Base-by-base conservation (phyloP, 2,113 vertebrate genomes). In the Cathartes aura region DNA sequence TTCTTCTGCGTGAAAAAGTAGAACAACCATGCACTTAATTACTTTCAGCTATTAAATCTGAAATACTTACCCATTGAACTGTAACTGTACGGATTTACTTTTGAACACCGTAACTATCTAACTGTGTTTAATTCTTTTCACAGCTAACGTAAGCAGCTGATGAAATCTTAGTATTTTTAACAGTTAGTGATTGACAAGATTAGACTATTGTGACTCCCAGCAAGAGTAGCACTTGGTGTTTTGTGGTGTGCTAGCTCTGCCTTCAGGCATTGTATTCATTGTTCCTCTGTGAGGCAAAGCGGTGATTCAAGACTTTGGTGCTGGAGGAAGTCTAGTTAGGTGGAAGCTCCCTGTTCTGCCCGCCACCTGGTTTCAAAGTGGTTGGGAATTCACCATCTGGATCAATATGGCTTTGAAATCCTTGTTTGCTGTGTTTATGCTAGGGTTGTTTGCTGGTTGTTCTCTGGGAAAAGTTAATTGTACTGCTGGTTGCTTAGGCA, bases 231-330 rank as follows among this genome's bases (percentile, higher is more conserved):
- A 0, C n/a, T 81, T 30, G 17, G 4, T 81, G 58, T 55, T 92
- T 16, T 40, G 48, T 64, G 40, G 47, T 22, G 20, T 59, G 32
- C 36, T 86, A 36, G 10, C 73, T 56, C 68, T 89, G 53, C 52
- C 78, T 82, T 79, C 43, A 52, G 42, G 38, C n/a, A 5, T 15
- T 8, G 11, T 55, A 17, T 29, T 81, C 10, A 5, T 82, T 89
- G 26, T 80, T 73, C n/a, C 40, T 88, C 23, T 2, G 0, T 47
- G 22, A 30, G 63, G 45, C 20, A 34, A 80, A 90, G 26, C 11
- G 23, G 9, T n/a, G n/a, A 68, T 66, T 76, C 6, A n/a, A 16
- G 52, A 42, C 5, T 40, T 63, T 0, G 0, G 34, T 86, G 30
- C n/a, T 95, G 64, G 59, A 43, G 36, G 36, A 82, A 63, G 5